phyloP scores from a whole-genome alignment of 2,888 invertebrate species.

The Clostera curtula region DNA sequence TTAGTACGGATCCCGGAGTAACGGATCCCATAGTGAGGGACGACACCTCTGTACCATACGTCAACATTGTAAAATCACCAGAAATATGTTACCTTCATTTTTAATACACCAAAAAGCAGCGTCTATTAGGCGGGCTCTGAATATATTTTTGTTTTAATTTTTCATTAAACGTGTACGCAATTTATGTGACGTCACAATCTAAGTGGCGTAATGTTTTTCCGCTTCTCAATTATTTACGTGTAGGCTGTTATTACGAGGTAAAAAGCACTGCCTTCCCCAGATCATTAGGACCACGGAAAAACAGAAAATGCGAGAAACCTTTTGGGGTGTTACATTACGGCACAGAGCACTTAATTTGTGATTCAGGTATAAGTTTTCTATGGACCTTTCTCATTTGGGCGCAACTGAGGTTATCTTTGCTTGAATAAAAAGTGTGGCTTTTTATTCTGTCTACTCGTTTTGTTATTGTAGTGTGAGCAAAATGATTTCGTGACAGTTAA shows the following conservation, averaged over 20 bases:
- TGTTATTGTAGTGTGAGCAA: no score
- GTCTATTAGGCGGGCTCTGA: no score
- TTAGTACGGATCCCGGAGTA: no score
- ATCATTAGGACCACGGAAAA: slow-evolving; percentile 33
- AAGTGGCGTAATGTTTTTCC: slow-evolving; percentile 18
- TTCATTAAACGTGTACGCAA: not conserved
- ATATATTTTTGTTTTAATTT: no score
- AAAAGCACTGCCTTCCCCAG: slow-evolving; percentile 28
- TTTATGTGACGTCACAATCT: slow-evolving; percentile 18
- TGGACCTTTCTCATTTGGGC: slow-evolving; percentile 10
- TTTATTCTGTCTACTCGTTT: no score
- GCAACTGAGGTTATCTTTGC: not conserved
- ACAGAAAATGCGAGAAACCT: slow-evolving; percentile 32
- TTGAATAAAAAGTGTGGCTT: not conserved
- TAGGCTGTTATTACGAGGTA: slow-evolving; percentile 27
- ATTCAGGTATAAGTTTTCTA: slow-evolving; percentile 25
- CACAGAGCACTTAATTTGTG: slow-evolving; percentile 26
- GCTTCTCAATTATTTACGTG: slow-evolving; percentile 26
- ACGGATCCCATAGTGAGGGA: no score
- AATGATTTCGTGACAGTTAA: no score
- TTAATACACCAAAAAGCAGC: no score
- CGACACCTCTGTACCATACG: no score
- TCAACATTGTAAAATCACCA: no score
- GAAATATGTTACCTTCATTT: no score
- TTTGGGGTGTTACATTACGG: slow-evolving; percentile 24